A percentile compares a stretch with the other conserved stretches of the same genome.
Conservation (phyloP, 2,888 invertebrate genomes). For the Eurois occulta region DNA sequence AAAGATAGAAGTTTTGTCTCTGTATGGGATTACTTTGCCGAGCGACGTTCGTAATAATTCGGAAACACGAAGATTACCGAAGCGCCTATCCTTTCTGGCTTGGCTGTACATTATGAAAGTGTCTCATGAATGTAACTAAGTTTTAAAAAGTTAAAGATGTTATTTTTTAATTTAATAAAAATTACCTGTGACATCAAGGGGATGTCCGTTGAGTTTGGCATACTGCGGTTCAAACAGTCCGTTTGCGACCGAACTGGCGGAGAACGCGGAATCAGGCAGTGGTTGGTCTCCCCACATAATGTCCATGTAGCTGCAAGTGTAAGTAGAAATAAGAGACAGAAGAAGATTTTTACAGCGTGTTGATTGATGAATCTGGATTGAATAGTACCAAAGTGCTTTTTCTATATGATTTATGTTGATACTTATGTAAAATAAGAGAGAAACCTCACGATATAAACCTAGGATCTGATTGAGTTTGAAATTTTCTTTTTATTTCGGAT, state of each 20-base stretch:
- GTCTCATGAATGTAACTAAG: neutral
- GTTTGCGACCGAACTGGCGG: constrained; percentile 89
- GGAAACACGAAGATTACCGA: neutral
- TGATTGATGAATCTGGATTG: neutral
- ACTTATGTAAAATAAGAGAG: neutral
- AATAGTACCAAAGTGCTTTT: neutral
- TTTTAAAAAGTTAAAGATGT: neutral
- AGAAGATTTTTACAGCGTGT: neutral
- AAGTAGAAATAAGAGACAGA: neutral
- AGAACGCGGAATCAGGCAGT: constrained; percentile 89
- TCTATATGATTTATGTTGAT: neutral
- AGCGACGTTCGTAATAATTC: neutral
- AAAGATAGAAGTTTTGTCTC: neutral
- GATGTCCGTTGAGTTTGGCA: constrained; percentile 86
- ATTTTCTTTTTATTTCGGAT: neutral
- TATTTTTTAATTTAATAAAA: neutral
- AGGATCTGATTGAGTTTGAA: neutral
- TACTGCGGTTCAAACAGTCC: constrained; percentile 87
- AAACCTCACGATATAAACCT: neutral
- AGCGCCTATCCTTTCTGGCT: neutral
- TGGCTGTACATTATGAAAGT: neutral
- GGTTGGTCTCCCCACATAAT: constrained; percentile 85
- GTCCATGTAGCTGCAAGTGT: constrained; percentile 75
- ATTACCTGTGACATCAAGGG: constrained; percentile 65
- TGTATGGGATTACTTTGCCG: neutral